Evolutionary conservation across 35 echinoderm and acorn worm species (phyloP).

Genomic region (Acanthaster planci): DNA sequence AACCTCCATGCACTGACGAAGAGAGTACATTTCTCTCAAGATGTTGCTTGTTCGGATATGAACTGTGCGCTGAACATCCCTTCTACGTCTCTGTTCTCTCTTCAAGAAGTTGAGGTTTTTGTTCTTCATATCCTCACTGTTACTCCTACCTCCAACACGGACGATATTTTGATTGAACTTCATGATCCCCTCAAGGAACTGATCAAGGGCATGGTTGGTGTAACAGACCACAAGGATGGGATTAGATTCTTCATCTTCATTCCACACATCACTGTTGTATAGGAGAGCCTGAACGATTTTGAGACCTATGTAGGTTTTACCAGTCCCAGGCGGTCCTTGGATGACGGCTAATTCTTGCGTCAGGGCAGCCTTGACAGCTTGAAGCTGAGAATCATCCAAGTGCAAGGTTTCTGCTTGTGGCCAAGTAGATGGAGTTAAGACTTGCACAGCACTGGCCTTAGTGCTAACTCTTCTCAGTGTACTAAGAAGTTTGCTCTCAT

Average conservation of each 20-base stretch:
- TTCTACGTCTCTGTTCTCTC: constrained; percentile 13
- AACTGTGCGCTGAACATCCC: constrained; percentile 39
- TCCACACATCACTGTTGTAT: constrained; percentile 62
- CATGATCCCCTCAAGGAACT: constrained; percentile 89
- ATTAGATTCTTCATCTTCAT: constrained; percentile 10
- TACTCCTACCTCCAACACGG: constrained; percentile 84
- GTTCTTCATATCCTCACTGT: constrained; percentile 68
- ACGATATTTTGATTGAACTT: constrained; percentile 69
- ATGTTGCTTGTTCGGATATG: constrained; percentile 11
- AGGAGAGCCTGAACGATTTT: constrained; percentile 90
- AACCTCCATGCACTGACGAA: constrained; percentile 28
- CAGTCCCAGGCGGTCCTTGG: constrained; percentile 96
- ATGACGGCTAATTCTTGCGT: constrained; percentile 85
- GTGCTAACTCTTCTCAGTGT: background rate
- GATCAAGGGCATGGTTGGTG: constrained; percentile 98
- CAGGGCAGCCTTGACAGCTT: constrained; percentile 72
- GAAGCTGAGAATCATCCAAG: constrained; percentile 72
- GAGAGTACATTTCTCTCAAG: constrained; percentile 1
- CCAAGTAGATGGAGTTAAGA: constrained; percentile 46
- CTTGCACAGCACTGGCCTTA: constrained; percentile 5
- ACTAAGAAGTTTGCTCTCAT: background rate
- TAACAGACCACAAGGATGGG: constrained; percentile 86
- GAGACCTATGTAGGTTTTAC: constrained; percentile 92
- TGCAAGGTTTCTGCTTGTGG: constrained; percentile 34
- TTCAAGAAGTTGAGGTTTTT: constrained; percentile 69